These are phyloP conservation scores for Ichneumoninae sp. DNA, from an alignment of 2,888 invertebrate genomes.

Conservation along the genomic window DNA sequence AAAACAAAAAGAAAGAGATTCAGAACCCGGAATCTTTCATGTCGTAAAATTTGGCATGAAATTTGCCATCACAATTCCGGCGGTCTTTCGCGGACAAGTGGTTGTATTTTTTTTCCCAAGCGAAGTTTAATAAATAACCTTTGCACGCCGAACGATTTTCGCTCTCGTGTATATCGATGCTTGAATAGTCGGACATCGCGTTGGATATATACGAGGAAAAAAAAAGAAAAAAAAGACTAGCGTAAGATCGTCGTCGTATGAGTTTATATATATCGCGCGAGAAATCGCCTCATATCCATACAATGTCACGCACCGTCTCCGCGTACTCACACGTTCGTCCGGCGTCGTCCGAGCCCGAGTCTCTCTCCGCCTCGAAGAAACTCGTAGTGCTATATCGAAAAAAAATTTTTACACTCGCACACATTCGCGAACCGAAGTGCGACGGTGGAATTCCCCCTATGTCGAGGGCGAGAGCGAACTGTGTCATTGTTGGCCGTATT, in stretches of 20 bases:
- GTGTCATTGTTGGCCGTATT: conserved; percentile 65
- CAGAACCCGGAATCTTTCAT: not conserved
- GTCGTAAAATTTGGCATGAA: not conserved
- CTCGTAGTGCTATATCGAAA: conserved; percentile 29
- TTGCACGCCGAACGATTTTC: not conserved
- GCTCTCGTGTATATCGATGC: conserved; percentile 37
- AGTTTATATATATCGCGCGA: conserved; percentile 72
- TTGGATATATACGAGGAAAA: not conserved
- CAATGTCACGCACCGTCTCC: conserved; percentile 81
- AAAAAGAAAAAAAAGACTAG: not conserved
- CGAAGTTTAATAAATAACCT: not conserved
- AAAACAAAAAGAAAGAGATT: not conserved
- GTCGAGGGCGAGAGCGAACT: conserved; percentile 57
- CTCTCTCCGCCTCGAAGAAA: conserved; percentile 26
- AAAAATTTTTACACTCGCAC: conserved; percentile 5
- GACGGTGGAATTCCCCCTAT: conserved; percentile 65
- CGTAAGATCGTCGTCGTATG: conserved; percentile 18
- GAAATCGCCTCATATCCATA: conserved; percentile 83
- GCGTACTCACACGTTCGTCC: conserved; percentile 70
- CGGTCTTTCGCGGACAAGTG: not conserved
- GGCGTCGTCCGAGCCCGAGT: conserved; percentile 46
- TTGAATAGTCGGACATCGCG: conserved; percentile 5
- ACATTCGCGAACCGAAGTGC: conserved; percentile 55
- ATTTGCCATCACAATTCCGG: not conserved
- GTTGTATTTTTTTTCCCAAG: not conserved